Evolutionary conservation across 2,797 vertebrate species (phyloP), one percentile per base, ranked within the genome.

Genomic region (Amphiprion clarkii): DNA sequence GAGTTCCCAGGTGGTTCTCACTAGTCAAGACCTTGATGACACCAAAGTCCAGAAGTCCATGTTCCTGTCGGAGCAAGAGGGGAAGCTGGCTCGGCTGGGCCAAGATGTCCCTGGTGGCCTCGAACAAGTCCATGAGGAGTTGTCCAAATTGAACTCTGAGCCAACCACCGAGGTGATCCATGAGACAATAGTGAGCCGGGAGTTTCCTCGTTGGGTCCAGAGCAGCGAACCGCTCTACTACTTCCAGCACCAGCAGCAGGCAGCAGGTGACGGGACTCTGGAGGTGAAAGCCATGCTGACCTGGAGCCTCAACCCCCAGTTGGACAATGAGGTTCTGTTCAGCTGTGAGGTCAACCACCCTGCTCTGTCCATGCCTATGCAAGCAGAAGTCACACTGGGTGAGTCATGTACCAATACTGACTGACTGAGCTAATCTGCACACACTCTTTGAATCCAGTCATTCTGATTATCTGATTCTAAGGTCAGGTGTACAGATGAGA

Each of bases 301-400:
- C 72, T 99, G 97, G 98, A 97, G 95, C 23, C 95, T 99, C 60
- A 98, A 98, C 93, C 97, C 97, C 0, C 96, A 97, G 83, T 95
- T 98, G 6, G 97, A 99, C 93, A 97, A 97, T 0, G 96, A 98
- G 39, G 97, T 97, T 0, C 95, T 98, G 60, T 98, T 99, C 94
- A 98, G 97, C 94, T 99, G 98, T 4, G 97, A 98, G 93, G 97
- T 99, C 88, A 97, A 97, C 89, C 98, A 99, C 88, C 97, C 97
- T 0, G 98, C 97, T 0, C 96, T 99, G 87, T 97, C 97, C 36
- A 98, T 98, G 97, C 96, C 97, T 88, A 99, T 99, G 97, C 96
- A 98, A 93, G 94, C 97, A 0, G 97, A 98, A 88, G 96, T 98
- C 87, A 98, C 95, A 0, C 94, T 99, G 14, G 95, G 98, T 99